Evolutionary conservation across 2,797 vertebrate species (phyloP), one percentile per base, ranked within the genome.

Genomic region (Philypnodon macrostomus): DNA sequence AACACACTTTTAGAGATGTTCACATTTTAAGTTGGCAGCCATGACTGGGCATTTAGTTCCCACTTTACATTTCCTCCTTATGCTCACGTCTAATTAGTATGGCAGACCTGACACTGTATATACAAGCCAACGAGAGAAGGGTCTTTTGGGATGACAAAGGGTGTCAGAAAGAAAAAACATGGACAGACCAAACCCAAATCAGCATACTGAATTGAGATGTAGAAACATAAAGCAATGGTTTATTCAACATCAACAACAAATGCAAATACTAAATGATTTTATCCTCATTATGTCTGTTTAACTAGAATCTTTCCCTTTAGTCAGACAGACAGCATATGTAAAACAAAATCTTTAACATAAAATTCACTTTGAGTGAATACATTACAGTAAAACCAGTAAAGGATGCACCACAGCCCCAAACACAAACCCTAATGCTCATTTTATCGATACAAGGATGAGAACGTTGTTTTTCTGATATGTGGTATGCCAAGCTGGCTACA

Each of bases 11-110:
- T 30, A 59, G 33, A 27, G 64, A 62, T 29, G 58, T 50, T n/a
- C 1, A 44, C n/a, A 15, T 55, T 74, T 72, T 45, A 55, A 57
- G 46, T n/a, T 58, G 47, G 64, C 53, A 57, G 51, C 24, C 0
- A 10, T 15, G 39, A 26, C 35, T 53, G 61, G 45, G 59, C 47
- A 54, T 56, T 49, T 71, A 54, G 70, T 1, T n/a, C n/a, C 49
- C 56, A 47, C 77, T 81, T 82, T 84, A 84, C 73, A 77, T 80
- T 79, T 44, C 75, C 71, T 69, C n/a, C n/a, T n/a, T n/a, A 70
- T 57, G 64, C 75, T 59, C 13, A 35, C 32, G 5, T 41, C 82
- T 81, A 63, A 81, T 85, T 83, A 81, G 82, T 83, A 86, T 84
- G 70, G 77, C 41, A 40, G 80, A 51, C 70, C 66, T 17, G 66